Conservation (phyloP, 2,888 invertebrate genomes). For the Mimas tiliae region DNA sequence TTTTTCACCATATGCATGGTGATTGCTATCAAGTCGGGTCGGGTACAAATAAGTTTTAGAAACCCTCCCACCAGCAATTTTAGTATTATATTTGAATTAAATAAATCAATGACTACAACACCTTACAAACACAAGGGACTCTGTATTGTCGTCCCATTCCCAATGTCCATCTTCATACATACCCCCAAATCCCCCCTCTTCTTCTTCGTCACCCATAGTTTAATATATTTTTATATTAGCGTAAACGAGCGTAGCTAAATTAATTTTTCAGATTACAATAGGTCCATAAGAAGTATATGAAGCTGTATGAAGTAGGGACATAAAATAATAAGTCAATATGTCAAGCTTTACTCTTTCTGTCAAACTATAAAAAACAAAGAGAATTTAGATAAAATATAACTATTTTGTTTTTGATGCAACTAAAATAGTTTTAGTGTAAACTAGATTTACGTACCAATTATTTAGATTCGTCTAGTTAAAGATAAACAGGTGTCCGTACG, state of each 20-base stretch:
- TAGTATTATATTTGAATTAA: neutral
- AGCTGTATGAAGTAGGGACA: neutral
- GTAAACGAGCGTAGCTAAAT: neutral
- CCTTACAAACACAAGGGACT: constrained; percentile 66
- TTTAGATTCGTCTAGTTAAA: too few relatives aligned
- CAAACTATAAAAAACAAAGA: too few relatives aligned
- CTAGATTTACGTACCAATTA: too few relatives aligned
- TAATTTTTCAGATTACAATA: neutral
- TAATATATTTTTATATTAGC: neutral
- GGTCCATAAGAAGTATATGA: too few relatives aligned
- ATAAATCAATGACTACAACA: constrained; percentile 32
- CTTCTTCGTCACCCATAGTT: constrained; percentile 71
- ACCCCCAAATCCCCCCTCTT: constrained; percentile 67
- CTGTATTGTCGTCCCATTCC: constrained; percentile 73
- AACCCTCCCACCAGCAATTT: too few relatives aligned
- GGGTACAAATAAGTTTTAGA: too few relatives aligned
- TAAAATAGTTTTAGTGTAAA: too few relatives aligned
- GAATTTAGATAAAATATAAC: too few relatives aligned
- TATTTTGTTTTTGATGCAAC: neutral
- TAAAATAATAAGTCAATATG: neutral
- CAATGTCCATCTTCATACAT: constrained; percentile 78
- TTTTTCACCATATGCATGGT: too few relatives aligned
- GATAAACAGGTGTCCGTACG: too few relatives aligned
- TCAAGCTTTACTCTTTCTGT: too few relatives aligned
- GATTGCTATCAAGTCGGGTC: too few relatives aligned